Base-by-base conservation (phyloP, 2,797 vertebrate species). In the Toxotes lorentzi region DNA sequence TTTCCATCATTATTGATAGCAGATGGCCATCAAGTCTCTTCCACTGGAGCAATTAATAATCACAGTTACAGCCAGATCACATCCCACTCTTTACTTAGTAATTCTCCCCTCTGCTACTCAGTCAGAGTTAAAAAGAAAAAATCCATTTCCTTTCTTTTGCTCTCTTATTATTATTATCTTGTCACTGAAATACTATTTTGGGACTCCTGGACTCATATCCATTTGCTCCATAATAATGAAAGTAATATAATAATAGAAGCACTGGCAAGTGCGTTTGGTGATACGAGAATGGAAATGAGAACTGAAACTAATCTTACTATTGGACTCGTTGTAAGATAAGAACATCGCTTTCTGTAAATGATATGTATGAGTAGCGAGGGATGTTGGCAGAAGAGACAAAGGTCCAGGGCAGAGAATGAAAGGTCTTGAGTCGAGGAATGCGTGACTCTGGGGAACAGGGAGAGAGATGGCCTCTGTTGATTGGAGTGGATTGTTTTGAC, bases 401-500 rank as follows among this genome's bases (percentile, higher is more conserved):
- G 76, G 73, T 72, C 38, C 27, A 45, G 64, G 63, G 40, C 51
- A 74, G 13, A 75, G 71, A 68, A 73, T 54, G 2, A 73, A 70
- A 83, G 54, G 74, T 82, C 59, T 67, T 0, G 8, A 61, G 57
- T 38, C 1, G 12, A 82, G 71, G 81, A 86, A 76, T 82, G 74
- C 72, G 63, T 63, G 53, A 67, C 70, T 67, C 24, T 78, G 71
- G 70, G 43, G 72, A 77, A 79, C 77, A 79, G 68, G 74, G 62
- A 61, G 70, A 70, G 74, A 73, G 67, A 65, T 76, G 74, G 23
- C 70, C 72, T 12, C 50, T 57, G 48, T 61, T 74, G 85, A 88
- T 83, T 76, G 80, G 73, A 88, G 78, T 58, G 51, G 77, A 60
- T 88, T 88, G 82, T 89, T 92, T 86, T 88, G 83, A 89, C 84